Conservation (phyloP, 2,888 invertebrate genomes). For the Drosophila kokeensis region DNA sequence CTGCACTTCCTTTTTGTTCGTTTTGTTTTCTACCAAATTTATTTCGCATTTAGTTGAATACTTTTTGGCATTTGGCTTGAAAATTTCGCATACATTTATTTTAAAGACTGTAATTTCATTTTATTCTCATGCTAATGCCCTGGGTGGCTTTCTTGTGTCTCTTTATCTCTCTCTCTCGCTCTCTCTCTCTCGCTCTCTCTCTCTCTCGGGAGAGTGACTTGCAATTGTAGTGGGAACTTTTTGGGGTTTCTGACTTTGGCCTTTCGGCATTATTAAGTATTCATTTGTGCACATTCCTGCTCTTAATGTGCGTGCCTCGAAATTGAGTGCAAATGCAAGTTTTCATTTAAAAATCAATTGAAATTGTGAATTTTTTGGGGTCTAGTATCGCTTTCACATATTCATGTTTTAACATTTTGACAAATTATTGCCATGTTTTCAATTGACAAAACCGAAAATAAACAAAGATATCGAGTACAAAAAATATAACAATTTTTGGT, state of each 20-base stretch:
- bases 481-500: slow-evolving; percentile 32
- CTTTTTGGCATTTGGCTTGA: slow-evolving; percentile 70
- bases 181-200: no score
- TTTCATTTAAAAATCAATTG: slow-evolving; percentile 38
- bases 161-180: not conserved
- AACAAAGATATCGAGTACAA: slow-evolving; percentile 1
- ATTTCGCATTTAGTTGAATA: slow-evolving; percentile 79
- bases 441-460: slow-evolving; percentile 14
- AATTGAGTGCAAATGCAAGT: slow-evolving; percentile 58
- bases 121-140: slow-evolving; percentile 74
- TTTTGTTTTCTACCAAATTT: slow-evolving; percentile 73
- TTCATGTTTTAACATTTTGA: slow-evolving; percentile 19
- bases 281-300: slow-evolving; percentile 69
- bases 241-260: slow-evolving; percentile 34
- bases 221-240: slow-evolving; percentile 48
- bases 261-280: slow-evolving; percentile 65
- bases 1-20: slow-evolving; percentile 29
- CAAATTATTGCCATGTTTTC: slow-evolving; percentile 30
- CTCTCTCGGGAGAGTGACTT: slow-evolving; percentile 43
- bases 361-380: not conserved
- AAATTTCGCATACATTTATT: slow-evolving; percentile 77
- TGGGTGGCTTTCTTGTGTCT: slow-evolving; percentile 26
- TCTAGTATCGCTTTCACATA: slow-evolving; percentile 8
- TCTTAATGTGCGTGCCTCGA: slow-evolving; percentile 46
- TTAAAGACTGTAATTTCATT: slow-evolving; percentile 79